phyloP scores from a whole-genome alignment of 2,113 vertebrate genomes.

The Turdus rufiventris region DNA sequence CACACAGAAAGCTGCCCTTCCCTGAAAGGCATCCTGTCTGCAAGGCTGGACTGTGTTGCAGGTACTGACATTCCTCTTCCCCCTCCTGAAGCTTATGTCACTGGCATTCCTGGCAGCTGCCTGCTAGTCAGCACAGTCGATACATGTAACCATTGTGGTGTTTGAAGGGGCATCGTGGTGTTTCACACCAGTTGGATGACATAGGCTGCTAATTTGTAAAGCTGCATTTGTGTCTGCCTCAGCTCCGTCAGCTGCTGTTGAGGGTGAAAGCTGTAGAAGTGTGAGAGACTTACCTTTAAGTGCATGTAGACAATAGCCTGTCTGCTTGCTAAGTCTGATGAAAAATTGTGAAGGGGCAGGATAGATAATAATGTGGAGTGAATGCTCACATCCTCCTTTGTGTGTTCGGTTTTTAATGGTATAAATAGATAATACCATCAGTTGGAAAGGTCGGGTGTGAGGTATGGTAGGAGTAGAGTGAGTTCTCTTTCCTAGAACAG shows the following conservation, averaged over 20 bases:
- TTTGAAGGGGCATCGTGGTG: background rate
- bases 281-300: background rate
- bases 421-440: background rate
- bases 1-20: background rate
- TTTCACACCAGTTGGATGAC: background rate
- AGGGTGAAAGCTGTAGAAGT: background rate
- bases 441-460: background rate
- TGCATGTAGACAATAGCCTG: background rate
- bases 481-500: background rate
- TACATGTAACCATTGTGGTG: background rate
- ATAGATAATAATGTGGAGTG: background rate
- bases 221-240: background rate
- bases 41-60: background rate
- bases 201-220: background rate
- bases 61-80: background rate
- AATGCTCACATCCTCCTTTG: background rate
- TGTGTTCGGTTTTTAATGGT: background rate
- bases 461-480: background rate
- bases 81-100: background rate
- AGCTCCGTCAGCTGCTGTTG: background rate
- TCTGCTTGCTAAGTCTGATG: background rate
- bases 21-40: background rate
- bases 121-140: rapidly evolving
- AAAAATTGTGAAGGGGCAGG: background rate
- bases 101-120: background rate